phyloP scores from a whole-genome alignment of 2,888 invertebrate genomes.

The Ethmia dodecea region DNA sequence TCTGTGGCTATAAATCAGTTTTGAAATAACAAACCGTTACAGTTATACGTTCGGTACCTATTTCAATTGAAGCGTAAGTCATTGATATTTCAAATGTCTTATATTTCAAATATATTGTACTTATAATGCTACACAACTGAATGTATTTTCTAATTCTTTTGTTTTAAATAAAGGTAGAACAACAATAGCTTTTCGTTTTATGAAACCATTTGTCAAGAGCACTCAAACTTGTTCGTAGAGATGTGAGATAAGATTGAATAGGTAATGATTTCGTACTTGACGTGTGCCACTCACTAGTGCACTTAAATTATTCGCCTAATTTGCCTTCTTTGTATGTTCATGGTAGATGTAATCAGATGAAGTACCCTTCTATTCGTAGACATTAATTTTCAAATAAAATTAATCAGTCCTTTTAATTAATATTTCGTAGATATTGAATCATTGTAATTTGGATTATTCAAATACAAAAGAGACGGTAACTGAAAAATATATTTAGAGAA shows the following conservation, averaged over 20 bases:
- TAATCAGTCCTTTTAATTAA: no score
- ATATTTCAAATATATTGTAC: no score
- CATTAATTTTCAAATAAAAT: no score
- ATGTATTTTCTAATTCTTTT: no score
- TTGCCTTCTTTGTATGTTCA: slow-evolving; percentile 47
- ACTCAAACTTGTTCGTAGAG: slow-evolving; percentile 34
- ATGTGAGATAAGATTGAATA: slow-evolving; percentile 49
- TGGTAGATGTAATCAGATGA: no score
- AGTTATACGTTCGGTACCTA: slow-evolving; percentile 45
- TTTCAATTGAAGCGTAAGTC: slow-evolving; percentile 63
- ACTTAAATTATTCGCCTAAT: slow-evolving; percentile 62
- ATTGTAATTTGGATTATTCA: no score
- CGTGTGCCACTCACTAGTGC: slow-evolving; percentile 42
- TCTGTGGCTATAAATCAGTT: slow-evolving; percentile 71
- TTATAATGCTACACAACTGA: no score
- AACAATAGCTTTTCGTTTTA: background rate
- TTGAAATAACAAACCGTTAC: slow-evolving; percentile 58
- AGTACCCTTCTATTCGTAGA: no score
- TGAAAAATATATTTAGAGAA: no score
- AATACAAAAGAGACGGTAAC: no score
- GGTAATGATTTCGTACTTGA: slow-evolving; percentile 54
- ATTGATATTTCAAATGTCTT: slow-evolving; percentile 29
- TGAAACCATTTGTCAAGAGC: slow-evolving; percentile 21
- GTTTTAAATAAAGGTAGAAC: background rate
- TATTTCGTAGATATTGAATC: no score